Evolutionary conservation across 2,797 vertebrate species (phyloP), one percentile per base, ranked within the genome.

Genomic region (Sebastes variabilis): DNA sequence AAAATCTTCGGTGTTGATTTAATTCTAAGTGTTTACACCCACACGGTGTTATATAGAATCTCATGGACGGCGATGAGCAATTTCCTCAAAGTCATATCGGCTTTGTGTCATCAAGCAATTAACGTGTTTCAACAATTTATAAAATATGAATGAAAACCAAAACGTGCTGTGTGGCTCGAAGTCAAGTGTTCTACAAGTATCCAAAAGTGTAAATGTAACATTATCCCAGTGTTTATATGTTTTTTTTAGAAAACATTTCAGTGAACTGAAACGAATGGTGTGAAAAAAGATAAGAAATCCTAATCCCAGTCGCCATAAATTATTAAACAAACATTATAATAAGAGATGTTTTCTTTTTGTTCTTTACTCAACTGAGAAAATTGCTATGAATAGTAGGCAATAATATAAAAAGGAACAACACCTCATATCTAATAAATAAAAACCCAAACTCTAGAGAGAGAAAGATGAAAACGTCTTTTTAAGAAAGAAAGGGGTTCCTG

Each of bases 1-100:
- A 58, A 86, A 80, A 72, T 77, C 27, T 66, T 58, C 30, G 49
- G 30, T 65, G 74, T 60, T 78, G 73, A 83, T 77, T 78, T 64
- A 36, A 75, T 73, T 64, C 18, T 56, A 34, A 58, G 81, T 77
- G 61, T 86, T 77, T 49, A 73, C 52, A 55, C 1, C 58, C 55
- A 20, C 42, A 16, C 8, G 30, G 62, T 12, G 56, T 76, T 73
- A 38, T 29, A 69, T 65, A 38, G 67, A 64, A 82, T 36, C 6
- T 14, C 34, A 72, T 4, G 71, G 34, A 34, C 10, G 30, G 65
- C 0, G 27, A 70, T 13, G 30, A 73, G 22, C 42, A 6, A 42
- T 78, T 72, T 25, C 42, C 62, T 66, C 42, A 11, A 30, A 77
- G 66, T 79, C 16, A 30, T 34, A 66, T 42, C 18, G 14, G n/a